Percentiles rank a stretch among this genome's conserved stretches.
Evolutionary conservation across 92 coral and sea anemone genomes (phyloP).

Genomic region (Virgularia gustaviana): DNA sequence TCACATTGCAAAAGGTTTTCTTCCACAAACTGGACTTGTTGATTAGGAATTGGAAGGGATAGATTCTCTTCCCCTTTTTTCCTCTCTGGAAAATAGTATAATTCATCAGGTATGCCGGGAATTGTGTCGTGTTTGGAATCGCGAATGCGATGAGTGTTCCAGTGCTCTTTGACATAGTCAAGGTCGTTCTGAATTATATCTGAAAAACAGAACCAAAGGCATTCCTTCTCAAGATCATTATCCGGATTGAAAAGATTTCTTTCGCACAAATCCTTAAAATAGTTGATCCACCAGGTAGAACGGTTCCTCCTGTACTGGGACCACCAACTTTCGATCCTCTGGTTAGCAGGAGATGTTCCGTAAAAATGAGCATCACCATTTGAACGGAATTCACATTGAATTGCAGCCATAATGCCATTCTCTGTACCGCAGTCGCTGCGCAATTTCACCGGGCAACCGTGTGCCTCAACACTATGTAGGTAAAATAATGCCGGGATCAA

Average conservation of each 20-base stretch:
- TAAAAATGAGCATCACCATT: conserved; percentile 23
- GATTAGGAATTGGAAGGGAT: conserved; percentile 17
- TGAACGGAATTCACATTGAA: conserved; percentile 20
- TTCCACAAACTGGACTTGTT: conserved; percentile 21
- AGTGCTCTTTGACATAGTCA: conserved; percentile 53
- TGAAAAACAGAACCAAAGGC: conserved; percentile 34
- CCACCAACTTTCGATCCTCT: conserved; percentile 36
- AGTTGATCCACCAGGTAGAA: conserved; percentile 25
- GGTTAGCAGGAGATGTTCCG: conserved; percentile 32
- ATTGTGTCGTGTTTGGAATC: conserved; percentile 54
- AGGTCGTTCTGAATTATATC: conserved; percentile 27
- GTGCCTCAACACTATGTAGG: conserved; percentile 9
- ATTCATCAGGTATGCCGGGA: conserved; percentile 57
- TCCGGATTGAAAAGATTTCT: conserved; percentile 21
- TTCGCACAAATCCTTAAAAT: conserved; percentile 28
- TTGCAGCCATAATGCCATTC: conserved; percentile 37
- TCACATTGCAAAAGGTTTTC: conserved; percentile 43
- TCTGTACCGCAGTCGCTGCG: conserved; percentile 43
- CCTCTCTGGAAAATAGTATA: conserved; percentile 49
- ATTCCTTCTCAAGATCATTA: conserved; percentile 19
- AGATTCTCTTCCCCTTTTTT: conserved; percentile 49
- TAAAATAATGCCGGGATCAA: conserved; percentile 23
- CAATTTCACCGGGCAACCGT: conserved; percentile 40
- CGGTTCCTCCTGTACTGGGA: conserved; percentile 17
- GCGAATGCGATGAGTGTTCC: conserved; percentile 60